Evolutionary conservation across 2,113 vertebrate species (phyloP).

Genomic region (Heptranchias perlo): DNA sequence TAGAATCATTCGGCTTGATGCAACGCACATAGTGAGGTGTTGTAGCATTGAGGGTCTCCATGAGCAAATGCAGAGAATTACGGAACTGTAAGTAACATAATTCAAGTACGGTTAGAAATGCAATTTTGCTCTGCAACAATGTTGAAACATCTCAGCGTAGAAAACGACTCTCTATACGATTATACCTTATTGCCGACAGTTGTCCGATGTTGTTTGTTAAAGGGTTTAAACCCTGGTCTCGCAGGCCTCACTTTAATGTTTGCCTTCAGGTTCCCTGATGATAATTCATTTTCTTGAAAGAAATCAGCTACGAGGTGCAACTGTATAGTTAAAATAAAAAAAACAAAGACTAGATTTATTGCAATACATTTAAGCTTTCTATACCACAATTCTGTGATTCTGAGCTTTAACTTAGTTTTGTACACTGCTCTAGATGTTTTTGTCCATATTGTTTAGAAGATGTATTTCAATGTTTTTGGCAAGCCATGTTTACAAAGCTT

Average conservation of each 20-base stretch:
- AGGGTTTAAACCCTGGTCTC: slow-evolving; percentile 68
- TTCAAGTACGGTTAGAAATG: neutral
- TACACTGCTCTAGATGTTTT: neutral
- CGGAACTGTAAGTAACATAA: slow-evolving; percentile 65
- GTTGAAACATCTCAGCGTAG: too few species aligned
- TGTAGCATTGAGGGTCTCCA: slow-evolving; percentile 89
- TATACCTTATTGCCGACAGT: slow-evolving; percentile 89
- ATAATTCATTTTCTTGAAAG: slow-evolving; percentile 70
- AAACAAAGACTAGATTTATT: neutral
- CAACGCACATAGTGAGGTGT: slow-evolving; percentile 95
- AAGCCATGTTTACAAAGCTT: neutral
- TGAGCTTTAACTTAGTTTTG: neutral
- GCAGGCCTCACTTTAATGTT: slow-evolving; percentile 75
- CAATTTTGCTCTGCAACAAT: slow-evolving; percentile 4
- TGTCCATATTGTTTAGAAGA: neutral
- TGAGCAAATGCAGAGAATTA: slow-evolving; percentile 81
- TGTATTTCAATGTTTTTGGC: neutral
- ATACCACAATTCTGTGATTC: neutral
- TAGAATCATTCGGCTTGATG: slow-evolving; percentile 93
- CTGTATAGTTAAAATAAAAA: slow-evolving; percentile 49
- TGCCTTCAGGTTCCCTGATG: slow-evolving; percentile 50
- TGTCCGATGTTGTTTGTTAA: slow-evolving; percentile 78
- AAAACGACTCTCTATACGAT: neutral
- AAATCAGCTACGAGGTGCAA: slow-evolving; percentile 77
- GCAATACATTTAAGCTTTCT: neutral